Percentiles rank a stretch among this genome's conserved stretches.
Conservation (phyloP, 2,113 vertebrate species). For the Choloepus hoffmanni region DNA sequence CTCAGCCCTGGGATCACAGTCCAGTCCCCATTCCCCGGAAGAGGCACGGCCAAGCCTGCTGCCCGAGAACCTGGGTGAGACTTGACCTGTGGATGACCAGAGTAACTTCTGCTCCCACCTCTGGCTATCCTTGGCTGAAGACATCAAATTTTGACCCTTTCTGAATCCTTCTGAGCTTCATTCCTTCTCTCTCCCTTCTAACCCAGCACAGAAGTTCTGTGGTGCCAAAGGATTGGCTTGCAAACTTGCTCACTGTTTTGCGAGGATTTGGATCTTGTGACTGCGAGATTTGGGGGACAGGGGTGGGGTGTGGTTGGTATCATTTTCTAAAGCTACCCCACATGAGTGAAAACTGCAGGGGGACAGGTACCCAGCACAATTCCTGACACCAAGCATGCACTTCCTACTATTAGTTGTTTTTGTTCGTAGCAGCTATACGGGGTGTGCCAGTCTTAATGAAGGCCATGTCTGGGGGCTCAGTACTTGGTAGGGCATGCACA, state of each 20-base stretch:
- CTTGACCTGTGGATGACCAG: not conserved
- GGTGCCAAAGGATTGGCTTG: not conserved
- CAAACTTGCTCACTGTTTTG: not conserved
- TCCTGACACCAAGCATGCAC: not conserved
- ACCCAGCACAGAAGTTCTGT: not conserved
- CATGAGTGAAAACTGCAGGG: fast-evolving
- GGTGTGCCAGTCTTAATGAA: not conserved
- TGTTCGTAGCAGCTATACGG: not conserved
- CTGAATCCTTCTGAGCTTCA: not conserved
- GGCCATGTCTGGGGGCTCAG: not conserved
- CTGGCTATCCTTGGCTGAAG: no score
- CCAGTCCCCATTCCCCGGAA: not conserved
- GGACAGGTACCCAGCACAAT: fast-evolving
- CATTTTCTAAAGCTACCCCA: not conserved
- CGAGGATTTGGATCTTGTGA: not conserved
- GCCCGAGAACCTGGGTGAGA: not conserved
- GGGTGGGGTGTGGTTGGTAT: not conserved
- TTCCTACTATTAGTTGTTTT: not conserved
- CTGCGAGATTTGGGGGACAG: no score
- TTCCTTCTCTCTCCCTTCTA: not conserved
- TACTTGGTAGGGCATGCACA: fast-evolving
- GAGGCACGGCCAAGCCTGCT: not conserved
- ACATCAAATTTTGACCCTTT: not conserved
- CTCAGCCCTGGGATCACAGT: not conserved
- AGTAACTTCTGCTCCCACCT: not conserved